Percentiles rank a stretch among this genome's conserved stretches.
Evolutionary conservation across 1,140 invertebrate species (phyloP).

Genomic region (Pectinophora gossypiella): DNA sequence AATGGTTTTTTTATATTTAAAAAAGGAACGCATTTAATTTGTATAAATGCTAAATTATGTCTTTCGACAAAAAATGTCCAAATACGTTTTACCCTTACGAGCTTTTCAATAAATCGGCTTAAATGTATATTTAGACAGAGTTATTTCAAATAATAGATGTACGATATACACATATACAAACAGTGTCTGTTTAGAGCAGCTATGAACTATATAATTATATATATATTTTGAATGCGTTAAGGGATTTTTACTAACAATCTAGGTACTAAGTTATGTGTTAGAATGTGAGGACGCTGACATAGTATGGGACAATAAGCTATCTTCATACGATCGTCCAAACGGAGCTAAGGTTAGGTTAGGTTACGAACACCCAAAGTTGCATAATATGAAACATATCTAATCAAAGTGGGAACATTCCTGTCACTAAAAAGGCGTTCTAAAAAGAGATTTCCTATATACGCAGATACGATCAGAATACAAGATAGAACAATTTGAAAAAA

Average conservation of each 20-base stretch:
- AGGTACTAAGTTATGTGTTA: conserved; percentile 64
- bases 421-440: too few relatives aligned
- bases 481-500: too few relatives aligned
- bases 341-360: too few relatives aligned
- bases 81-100: conserved; percentile 54
- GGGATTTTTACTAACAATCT: conserved; percentile 72
- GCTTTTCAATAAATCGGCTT: conserved; percentile 64
- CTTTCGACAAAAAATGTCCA: conserved; percentile 44
- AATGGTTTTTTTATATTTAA: neutral
- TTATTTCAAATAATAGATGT: conserved; percentile 65
- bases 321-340: too few relatives aligned
- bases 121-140: conserved; percentile 72
- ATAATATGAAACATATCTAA: too few relatives aligned
- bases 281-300: too few relatives aligned
- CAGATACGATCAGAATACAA: too few relatives aligned
- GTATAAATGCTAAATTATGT: conserved; percentile 26
- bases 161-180: conserved; percentile 66
- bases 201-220: conserved; percentile 49
- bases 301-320: too few relatives aligned
- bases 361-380: too few relatives aligned
- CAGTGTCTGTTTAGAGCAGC: conserved; percentile 42
- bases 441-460: too few relatives aligned
- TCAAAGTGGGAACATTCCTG: too few relatives aligned
- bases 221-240: conserved; percentile 73
- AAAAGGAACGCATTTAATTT: conserved; percentile 39